Base-by-base conservation (phyloP, 2,888 invertebrate species). In the Drosophila recens region DNA sequence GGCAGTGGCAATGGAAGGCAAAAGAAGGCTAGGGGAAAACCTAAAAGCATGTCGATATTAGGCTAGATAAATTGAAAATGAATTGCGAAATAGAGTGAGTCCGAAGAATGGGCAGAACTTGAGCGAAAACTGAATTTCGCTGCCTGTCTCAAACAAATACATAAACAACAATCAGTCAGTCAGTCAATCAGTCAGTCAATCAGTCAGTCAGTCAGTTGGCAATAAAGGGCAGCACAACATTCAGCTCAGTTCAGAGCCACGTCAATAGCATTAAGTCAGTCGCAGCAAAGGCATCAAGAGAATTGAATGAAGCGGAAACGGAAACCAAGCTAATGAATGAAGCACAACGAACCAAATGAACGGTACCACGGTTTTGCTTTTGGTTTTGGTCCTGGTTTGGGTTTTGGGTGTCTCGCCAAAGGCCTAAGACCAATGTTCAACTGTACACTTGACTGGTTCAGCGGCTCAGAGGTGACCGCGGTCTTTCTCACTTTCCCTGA, bases 31-130 rank as follows among this genome's bases (percentile, higher is more conserved):
- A 63, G 65, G 65, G 58, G 67, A 65, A 64, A 68, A 68, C 89
- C 74, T 80, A 72, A 72, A 75, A 80, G 72, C 88, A 80, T 88
- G 90, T 88, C 90, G 88, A 89, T 89, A 89, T 88, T 87, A 87
- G 85, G 88, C 88, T 80, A 88, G 90, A 89, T 85, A 85, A 89
- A 85, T 85, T 85, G 88, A 87, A 85, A 85, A 89, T 79, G 87
- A 89, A 85, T 89, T 87, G 86, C 82, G 67, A 77, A 88, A 68
- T 67, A 67, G 70, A 69, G 66, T 76, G 66, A 72, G 66, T 46
- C 36, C 20, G 40, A 34, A 40, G 34, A 38, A 43, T 20, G 20
- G 34, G 5, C 10, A 36, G 27, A 54, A n/a, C 38, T 59, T 59
- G 45, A 62, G 46, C 67, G 54, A 76, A 83, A 76, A 72, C 59